Conservation (phyloP, 2,797 vertebrate species). For the Pseudopleuronectes americanus region DNA sequence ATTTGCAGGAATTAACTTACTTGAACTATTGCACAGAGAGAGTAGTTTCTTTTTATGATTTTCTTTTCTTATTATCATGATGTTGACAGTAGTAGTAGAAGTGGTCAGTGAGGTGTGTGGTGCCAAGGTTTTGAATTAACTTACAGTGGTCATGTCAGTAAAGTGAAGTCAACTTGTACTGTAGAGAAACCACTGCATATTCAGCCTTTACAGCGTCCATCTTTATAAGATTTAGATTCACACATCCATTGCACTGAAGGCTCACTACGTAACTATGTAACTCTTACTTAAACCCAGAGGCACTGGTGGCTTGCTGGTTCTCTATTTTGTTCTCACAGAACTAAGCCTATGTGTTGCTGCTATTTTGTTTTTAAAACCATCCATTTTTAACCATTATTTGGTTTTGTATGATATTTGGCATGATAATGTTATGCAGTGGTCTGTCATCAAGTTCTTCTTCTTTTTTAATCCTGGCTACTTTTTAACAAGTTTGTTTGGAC, state of each 20-base stretch:
- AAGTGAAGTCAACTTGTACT: slow-evolving; percentile 51
- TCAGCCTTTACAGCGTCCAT: slow-evolving; percentile 66
- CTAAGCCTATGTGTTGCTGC: slow-evolving; percentile 85
- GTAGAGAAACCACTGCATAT: slow-evolving; percentile 57
- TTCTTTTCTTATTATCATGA: slow-evolving; percentile 43
- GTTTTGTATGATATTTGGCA: slow-evolving; percentile 61
- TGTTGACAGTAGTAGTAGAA: slow-evolving; percentile 53
- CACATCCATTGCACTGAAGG: slow-evolving; percentile 85
- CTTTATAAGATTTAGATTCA: slow-evolving; percentile 62
- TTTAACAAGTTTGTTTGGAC: slow-evolving; percentile 47
- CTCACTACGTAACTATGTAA: slow-evolving; percentile 67
- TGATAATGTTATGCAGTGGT: slow-evolving; percentile 52
- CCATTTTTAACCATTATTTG: slow-evolving; percentile 54
- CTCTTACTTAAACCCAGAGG: slow-evolving; percentile 83
- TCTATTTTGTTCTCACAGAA: slow-evolving; percentile 79
- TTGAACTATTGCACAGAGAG: slow-evolving; percentile 82
- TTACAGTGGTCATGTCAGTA: slow-evolving; percentile 44
- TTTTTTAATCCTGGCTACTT: slow-evolving; percentile 35
- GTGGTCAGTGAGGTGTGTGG: slow-evolving; percentile 67
- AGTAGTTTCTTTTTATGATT: slow-evolving; percentile 66
- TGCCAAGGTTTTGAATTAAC: slow-evolving; percentile 75
- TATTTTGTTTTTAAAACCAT: slow-evolving; percentile 74
- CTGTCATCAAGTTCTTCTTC: slow-evolving; percentile 42
- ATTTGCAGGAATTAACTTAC: slow-evolving; percentile 78
- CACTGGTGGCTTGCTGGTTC: slow-evolving; percentile 86